A percentile compares a stretch with the other conserved stretches of the same genome.
These are phyloP conservation scores for Coluber constrictor DNA, from an alignment of 2,797 vertebrate genomes.

Conservation along the genomic window DNA sequence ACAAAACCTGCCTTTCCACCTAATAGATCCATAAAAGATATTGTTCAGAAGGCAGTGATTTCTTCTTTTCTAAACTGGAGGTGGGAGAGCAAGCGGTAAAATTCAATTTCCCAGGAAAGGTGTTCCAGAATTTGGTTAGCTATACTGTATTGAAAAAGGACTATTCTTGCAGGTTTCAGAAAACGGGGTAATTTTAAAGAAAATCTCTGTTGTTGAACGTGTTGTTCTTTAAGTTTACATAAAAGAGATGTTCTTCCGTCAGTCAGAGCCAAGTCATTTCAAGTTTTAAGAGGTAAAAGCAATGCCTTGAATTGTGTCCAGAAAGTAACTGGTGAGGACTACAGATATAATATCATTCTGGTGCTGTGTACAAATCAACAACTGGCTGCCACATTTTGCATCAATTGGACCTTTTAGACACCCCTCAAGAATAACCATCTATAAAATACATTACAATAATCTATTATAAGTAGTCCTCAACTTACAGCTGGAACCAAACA, in stretches of 20 bases:
- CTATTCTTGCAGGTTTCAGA: neutral
- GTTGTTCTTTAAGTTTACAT: neutral
- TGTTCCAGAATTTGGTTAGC: neutral
- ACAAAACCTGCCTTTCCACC: neutral
- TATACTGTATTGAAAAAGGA: neutral
- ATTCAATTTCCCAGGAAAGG: neutral
- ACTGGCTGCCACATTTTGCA: neutral
- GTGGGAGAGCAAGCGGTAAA: neutral
- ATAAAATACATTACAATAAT: neutral
- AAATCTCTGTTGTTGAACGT: neutral
- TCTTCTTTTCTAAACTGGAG: neutral
- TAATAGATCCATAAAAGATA: neutral
- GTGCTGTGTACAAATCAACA: neutral
- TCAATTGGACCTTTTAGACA: neutral
- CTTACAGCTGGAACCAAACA: neutral
- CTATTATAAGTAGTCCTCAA: neutral
- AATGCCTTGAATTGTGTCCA: neutral
- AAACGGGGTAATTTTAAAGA: neutral
- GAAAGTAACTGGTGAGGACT: neutral
- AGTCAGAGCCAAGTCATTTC: neutral
- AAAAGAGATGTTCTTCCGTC: neutral
- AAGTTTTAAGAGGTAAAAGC: neutral
- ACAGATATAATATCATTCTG: neutral
- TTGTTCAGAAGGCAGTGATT: neutral
- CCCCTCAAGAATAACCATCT: neutral